A percentile compares a stretch with the other conserved stretches of the same genome.
These are phyloP conservation scores for Steatornis caripensis DNA, from an alignment of 2,113 vertebrate species.

Conservation along the genomic window DNA sequence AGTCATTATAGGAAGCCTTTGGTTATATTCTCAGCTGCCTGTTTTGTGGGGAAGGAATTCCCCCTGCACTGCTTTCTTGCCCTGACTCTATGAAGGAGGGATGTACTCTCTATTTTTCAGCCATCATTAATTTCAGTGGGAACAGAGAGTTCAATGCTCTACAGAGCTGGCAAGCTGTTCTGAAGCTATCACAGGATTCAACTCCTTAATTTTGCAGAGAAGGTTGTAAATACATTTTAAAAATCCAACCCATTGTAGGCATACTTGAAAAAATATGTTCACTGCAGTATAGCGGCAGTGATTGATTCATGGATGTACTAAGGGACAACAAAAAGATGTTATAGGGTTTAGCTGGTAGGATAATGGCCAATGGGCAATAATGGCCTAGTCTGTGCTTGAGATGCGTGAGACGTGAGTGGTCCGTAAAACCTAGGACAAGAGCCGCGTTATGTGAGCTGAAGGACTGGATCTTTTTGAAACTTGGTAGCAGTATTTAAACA, in stretches of 20 bases:
- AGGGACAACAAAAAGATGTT: neutral
- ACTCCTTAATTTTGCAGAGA: neutral
- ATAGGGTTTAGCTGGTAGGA: neutral
- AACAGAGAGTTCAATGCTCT: neutral
- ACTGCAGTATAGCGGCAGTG: neutral
- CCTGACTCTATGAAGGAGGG: neutral
- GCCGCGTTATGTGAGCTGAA: neutral
- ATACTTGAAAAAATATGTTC: neutral
- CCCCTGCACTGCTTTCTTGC: neutral
- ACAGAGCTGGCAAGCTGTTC: neutral
- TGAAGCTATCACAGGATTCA: neutral
- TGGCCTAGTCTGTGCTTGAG: neutral
- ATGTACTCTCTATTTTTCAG: neutral
- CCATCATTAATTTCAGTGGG: neutral
- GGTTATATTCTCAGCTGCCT: neutral
- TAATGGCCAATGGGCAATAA: neutral
- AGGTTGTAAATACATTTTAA: neutral
- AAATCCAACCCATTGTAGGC: neutral
- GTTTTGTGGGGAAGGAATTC: neutral
- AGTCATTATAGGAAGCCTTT: neutral
- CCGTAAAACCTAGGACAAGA: neutral
- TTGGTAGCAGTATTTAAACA: neutral
- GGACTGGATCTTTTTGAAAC: neutral
- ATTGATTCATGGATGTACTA: neutral
- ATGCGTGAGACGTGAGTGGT: accelerated